phyloP scores from a whole-genome alignment of 37 sponge, comb jelly and placozoan species.

The Bolinopsis microptera region DNA sequence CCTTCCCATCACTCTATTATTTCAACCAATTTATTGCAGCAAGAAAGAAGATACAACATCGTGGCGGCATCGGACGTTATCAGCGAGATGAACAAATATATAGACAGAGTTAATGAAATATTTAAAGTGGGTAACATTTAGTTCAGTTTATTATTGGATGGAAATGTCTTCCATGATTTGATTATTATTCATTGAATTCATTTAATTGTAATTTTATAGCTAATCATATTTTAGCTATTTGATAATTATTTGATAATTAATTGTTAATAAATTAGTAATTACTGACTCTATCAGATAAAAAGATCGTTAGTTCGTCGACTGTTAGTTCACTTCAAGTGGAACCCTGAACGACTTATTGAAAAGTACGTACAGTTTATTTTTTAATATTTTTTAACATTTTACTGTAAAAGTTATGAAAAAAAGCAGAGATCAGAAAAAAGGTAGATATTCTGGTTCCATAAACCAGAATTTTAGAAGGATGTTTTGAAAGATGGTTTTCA shows the following conservation, averaged over 20 bases:
- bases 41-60: not conserved
- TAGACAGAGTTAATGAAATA: constrained; percentile 38
- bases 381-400: no score
- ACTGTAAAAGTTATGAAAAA: no score
- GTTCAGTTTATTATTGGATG: not conserved
- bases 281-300: constrained; percentile 56
- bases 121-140: not conserved
- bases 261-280: no score
- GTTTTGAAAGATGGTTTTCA: no score
- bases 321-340: constrained; percentile 37
- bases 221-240: no score
- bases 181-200: not conserved
- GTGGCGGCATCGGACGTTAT: not conserved
- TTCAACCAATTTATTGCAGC: not conserved
- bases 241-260: no score
- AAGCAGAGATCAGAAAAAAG: no score
- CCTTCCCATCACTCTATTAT: no score
- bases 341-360: constrained; percentile 19
- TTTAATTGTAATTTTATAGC: no score
- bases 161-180: not conserved
- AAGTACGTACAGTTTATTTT: not conserved
- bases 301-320: constrained; percentile 5
- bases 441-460: no score
- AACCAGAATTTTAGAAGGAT: no score
- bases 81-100: constrained; percentile 41